Base-by-base conservation (phyloP, 1,140 invertebrate genomes). In the Heterodera carotae region DNA sequence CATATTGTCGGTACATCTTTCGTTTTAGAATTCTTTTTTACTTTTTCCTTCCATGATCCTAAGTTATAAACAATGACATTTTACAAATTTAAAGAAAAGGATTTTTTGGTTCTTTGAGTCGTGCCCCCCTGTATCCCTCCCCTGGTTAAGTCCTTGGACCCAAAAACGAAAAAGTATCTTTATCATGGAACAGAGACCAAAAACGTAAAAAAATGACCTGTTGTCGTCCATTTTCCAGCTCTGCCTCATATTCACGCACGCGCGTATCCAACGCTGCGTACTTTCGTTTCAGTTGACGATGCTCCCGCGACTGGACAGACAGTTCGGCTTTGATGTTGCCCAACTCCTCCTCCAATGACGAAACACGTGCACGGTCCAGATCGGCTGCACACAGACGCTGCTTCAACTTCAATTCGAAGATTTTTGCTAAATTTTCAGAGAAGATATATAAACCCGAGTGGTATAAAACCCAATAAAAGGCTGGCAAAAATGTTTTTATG, bases 301-400 rank as follows among this genome's bases (percentile, higher is more conserved):
- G 27, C 25, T 74, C 56, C 25, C 71, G 39, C 0, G 56, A 15
- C 12, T 74, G 43, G 7, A 31, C 8, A 15, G 64, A 22, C 27
- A 56, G 36, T 34, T 62, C 71, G 25, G 59, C 18, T 12, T 74
- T 74, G 25, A 74, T 8, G 5, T 56, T 34, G 36, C 18, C 10
- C 15, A 74, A 5, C 59, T 74, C 71, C 36, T 74, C 71, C 64
- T 74, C 71, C 27, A 64, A n/a, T 15, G 33, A 43, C 27, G n/a
- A 25, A 18, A 74, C 59, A 5, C 36, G 56, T 25, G 15, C 34
- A 29, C 34, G 64, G 8, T 74, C 71, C 25, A 74, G 25, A 64
- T 74, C 71, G 2, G 71, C 71, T 22, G 29, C 31, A 25, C 71
- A 74, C 6, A 74, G 12, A 25, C 71, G 71, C 64, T 74, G 71